phyloP scores from a whole-genome alignment of 2,888 invertebrate genomes.

The Pollenia griseotomentosa region DNA sequence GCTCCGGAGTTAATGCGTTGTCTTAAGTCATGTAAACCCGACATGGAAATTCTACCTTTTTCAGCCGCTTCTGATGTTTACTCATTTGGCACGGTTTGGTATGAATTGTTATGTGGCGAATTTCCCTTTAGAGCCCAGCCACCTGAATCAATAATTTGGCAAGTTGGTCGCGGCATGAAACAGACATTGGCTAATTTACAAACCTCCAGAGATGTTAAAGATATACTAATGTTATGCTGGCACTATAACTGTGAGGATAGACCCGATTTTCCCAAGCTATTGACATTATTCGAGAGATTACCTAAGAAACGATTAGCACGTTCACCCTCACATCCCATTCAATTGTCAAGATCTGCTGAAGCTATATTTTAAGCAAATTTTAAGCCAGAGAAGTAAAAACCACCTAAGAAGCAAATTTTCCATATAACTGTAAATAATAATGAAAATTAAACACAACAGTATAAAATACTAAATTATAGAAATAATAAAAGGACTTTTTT shows the following conservation, averaged over 20 bases:
- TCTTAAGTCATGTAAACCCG: constrained; percentile 90
- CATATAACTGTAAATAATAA: constrained; percentile 54
- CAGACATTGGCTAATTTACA: constrained; percentile 97
- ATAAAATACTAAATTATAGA: neutral
- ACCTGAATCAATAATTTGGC: constrained; percentile 98
- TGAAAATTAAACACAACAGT: constrained; percentile 24
- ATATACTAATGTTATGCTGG: constrained; percentile 99
- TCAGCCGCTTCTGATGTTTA: constrained; percentile 97
- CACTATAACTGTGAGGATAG: constrained; percentile 93
- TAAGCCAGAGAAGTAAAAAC: neutral
- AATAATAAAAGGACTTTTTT: constrained; percentile 64
- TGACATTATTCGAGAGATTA: constrained; percentile 94
- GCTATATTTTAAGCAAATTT: constrained; percentile 90
- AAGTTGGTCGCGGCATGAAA: constrained; percentile 98
- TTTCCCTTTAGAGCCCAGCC: constrained; percentile 98
- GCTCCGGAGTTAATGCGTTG: constrained; percentile 97
- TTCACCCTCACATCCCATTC: constrained; percentile 99
- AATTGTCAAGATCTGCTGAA: constrained; percentile 97
- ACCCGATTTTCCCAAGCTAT: constrained; percentile 94
- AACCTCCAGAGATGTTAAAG: constrained; percentile 98
- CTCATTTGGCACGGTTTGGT: constrained; percentile 99
- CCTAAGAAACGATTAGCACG: constrained; percentile 98
- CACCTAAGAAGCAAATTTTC: constrained; percentile 49
- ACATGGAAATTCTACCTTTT: constrained; percentile 95
- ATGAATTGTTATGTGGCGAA: constrained; percentile 97